phyloP scores from a whole-genome alignment of 1,140 invertebrate species.

The Belonocnema kinseyi region DNA sequence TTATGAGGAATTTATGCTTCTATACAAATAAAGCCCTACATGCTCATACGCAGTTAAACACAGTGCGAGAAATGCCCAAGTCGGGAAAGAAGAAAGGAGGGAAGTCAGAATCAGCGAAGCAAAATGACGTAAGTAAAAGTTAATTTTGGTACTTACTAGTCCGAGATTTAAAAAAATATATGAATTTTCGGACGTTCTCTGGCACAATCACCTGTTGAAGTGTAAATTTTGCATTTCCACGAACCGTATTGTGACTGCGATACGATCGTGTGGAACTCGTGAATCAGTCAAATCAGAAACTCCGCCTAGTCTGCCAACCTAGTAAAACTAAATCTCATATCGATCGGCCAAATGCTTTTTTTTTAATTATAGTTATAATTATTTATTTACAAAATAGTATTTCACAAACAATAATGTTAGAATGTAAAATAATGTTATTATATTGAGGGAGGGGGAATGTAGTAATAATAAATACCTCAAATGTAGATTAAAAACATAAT shows the following conservation, averaged over 20 bases:
- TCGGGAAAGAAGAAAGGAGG: conserved; percentile 55
- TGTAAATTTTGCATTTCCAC: conserved; percentile 62
- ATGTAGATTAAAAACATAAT: too few species aligned
- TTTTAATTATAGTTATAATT: conserved; percentile 7
- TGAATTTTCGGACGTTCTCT: conserved; percentile 42
- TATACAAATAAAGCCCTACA: background rate
- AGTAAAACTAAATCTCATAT: background rate
- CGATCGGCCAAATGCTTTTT: background rate
- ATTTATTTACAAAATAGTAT: conserved; percentile 3
- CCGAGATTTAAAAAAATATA: conserved; percentile 26
- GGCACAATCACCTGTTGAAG: conserved; percentile 60
- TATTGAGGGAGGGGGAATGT: too few species aligned
- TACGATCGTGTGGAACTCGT: background rate
- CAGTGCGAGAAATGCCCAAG: conserved; percentile 63
- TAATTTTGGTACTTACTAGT: conserved; percentile 53
- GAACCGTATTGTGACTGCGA: conserved; percentile 33
- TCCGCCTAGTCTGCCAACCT: conserved; percentile 4
- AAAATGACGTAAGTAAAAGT: conserved; percentile 54
- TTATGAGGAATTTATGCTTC: background rate
- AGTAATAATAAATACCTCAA: too few species aligned
- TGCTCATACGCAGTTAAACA: background rate
- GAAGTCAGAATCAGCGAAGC: conserved; percentile 38
- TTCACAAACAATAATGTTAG: background rate
- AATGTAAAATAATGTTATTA: too few species aligned
- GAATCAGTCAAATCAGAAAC: conserved; percentile 4